Conservation (phyloP, 2,113 vertebrate species). For the Odontophorus gujanensis region DNA sequence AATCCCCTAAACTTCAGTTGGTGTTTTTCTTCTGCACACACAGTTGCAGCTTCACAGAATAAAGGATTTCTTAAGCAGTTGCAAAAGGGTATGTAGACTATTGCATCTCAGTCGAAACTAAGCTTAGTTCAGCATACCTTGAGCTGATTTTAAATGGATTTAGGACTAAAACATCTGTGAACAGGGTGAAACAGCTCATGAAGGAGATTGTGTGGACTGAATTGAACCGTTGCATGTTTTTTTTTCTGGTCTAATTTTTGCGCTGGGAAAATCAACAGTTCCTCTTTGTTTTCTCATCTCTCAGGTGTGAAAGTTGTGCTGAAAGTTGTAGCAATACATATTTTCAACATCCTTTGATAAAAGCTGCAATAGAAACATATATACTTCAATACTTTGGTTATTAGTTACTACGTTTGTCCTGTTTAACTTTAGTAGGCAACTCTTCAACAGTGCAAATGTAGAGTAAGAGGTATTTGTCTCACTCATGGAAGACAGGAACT, state of each 20-base stretch:
- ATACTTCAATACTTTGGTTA: neutral
- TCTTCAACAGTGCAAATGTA: neutral
- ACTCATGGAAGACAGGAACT: neutral
- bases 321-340: neutral
- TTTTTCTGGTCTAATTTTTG: neutral
- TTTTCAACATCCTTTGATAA: neutral
- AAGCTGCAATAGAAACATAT: neutral
- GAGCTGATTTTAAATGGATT: neutral
- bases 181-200: neutral
- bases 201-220: conserved; percentile 16
- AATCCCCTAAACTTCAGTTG: neutral
- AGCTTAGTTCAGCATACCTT: neutral
- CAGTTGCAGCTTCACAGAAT: neutral
- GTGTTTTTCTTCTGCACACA: neutral
- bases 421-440: neutral
- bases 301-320: neutral
- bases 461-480: neutral
- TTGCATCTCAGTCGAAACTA: neutral
- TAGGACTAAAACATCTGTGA: neutral
- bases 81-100: neutral
- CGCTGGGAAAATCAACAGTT: conserved; percentile 24
- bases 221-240: neutral
- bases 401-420: neutral
- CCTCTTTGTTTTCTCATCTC: neutral
- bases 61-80: neutral